Conservation (phyloP, 2,888 invertebrate species). For the Diabrotica balteata region DNA sequence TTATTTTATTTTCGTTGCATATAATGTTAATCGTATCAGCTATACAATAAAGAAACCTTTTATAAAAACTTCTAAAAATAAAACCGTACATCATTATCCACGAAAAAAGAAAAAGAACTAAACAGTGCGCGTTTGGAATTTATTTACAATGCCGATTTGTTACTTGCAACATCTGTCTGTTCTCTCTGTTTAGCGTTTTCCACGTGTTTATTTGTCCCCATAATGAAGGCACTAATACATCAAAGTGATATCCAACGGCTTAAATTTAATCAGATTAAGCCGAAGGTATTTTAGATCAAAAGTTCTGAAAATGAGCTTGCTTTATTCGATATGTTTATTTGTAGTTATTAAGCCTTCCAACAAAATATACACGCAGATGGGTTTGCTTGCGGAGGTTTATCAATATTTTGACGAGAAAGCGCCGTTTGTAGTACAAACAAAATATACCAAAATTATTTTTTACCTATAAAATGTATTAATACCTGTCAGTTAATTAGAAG, state of each 20-base stretch:
- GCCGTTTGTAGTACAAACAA: not conserved
- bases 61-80: too few species aligned
- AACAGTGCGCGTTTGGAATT: not conserved
- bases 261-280: not conserved
- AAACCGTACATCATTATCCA: too few species aligned
- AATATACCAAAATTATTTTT: not conserved
- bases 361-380: not conserved
- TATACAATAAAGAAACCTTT: too few species aligned
- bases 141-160: slow-evolving; percentile 5
- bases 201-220: slow-evolving; percentile 11
- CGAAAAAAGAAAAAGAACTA: too few species aligned
- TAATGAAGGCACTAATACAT: slow-evolving; percentile 11
- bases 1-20: too few species aligned
- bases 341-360: not conserved
- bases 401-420: slow-evolving; percentile 3
- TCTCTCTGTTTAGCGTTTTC: slow-evolving; percentile 8
- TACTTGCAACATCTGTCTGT: slow-evolving; percentile 8
- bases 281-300: not conserved
- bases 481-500: too few species aligned
- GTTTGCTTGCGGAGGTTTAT: not conserved
- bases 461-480: too few species aligned
- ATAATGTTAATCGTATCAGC: too few species aligned
- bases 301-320: slow-evolving; percentile 3
- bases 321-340: slow-evolving; percentile 2
- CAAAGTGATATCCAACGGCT: slow-evolving; percentile 7